These are phyloP conservation scores for Carassius auratus DNA, from an alignment of 2,113 vertebrate species.

Conservation along the genomic window DNA sequence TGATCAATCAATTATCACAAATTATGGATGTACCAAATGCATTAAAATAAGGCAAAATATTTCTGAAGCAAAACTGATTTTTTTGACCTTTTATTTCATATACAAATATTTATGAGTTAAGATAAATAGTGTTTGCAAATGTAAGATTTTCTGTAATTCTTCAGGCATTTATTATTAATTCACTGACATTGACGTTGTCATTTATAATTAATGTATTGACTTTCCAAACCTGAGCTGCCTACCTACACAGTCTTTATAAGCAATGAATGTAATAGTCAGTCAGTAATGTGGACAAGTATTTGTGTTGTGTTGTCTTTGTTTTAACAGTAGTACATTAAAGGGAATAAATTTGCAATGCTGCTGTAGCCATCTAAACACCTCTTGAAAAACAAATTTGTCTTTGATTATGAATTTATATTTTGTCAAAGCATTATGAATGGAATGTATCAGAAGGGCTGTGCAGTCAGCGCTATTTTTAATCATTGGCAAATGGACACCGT, in stretches of 20 bases:
- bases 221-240: neutral
- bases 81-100: neutral
- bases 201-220: neutral
- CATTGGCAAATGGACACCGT: neutral
- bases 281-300: too few species aligned
- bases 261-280: neutral
- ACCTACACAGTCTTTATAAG: neutral
- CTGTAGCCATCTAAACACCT: neutral
- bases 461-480: slow-evolving; percentile 1
- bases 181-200: neutral
- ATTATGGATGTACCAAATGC: neutral
- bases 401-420: neutral
- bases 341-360: neutral
- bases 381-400: neutral
- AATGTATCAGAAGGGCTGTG: neutral
- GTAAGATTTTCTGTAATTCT: neutral
- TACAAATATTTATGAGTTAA: neutral
- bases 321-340: neutral
- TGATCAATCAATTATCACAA: too few species aligned
- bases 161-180: neutral
- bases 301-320: neutral
- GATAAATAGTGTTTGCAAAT: neutral
- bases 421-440: neutral
- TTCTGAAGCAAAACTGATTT: too few species aligned
- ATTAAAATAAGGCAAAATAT: neutral